These are phyloP conservation scores for Glomeris maerens DNA, from an alignment of 1,140 invertebrate genomes.

Conservation along the genomic window DNA sequence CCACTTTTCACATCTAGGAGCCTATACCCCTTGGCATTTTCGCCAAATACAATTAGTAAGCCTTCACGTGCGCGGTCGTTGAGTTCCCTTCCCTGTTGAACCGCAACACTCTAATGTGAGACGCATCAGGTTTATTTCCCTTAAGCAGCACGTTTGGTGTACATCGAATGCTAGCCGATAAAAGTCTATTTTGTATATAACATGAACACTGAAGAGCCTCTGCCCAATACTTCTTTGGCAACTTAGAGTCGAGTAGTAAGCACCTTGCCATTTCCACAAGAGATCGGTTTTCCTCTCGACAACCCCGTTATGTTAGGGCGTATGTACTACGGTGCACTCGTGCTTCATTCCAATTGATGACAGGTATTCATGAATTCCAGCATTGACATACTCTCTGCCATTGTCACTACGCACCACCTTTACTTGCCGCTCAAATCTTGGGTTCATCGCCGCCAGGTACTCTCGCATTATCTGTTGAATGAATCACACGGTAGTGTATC, in stretches of 20 bases:
- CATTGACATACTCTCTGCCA: conserved; percentile 12
- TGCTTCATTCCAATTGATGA: conserved; percentile 8
- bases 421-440: conserved; percentile 3
- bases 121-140: conserved; percentile 21
- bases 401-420: no score
- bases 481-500: no score
- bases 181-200: conserved; percentile 29
- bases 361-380: conserved; percentile 12
- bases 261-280: conserved; percentile 25
- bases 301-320: conserved; percentile 28
- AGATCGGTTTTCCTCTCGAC: conserved; percentile 28
- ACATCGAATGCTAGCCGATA: not conserved
- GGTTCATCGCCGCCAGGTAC: not conserved
- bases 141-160: conserved; percentile 25
- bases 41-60: conserved; percentile 14
- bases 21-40: not conserved
- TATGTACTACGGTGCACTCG: conserved; percentile 23
- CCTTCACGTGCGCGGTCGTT: conserved; percentile 11
- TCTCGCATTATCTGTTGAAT: no score
- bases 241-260: conserved; percentile 26
- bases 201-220: conserved; percentile 32
- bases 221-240: conserved; percentile 31
- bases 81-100: conserved; percentile 19
- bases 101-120: conserved; percentile 24
- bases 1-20: no score